A percentile compares a stretch with the other conserved stretches of the same genome.
phyloP scores from a whole-genome alignment of 1,140 invertebrate species.

The Lucilia sericata region DNA sequence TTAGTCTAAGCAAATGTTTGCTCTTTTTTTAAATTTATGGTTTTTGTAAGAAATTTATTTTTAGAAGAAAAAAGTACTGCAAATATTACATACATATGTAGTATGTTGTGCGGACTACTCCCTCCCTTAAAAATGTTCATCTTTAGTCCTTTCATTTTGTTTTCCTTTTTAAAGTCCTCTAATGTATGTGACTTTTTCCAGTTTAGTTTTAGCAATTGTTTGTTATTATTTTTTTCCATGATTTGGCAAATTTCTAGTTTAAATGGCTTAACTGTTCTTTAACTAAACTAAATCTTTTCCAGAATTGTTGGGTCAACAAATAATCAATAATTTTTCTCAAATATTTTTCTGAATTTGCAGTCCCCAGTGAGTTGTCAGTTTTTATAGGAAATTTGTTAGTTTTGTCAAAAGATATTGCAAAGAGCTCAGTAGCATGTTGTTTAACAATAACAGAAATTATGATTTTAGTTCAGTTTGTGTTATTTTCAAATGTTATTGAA shows the following conservation, averaged over 20 bases:
- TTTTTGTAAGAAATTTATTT: not conserved
- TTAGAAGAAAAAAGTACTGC: not conserved
- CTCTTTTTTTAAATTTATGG: not conserved
- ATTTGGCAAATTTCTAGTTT: constrained; percentile 47
- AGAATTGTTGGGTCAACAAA: not conserved
- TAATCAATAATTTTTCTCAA: constrained; percentile 22
- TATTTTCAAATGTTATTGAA: no score
- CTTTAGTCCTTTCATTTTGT: constrained; percentile 50
- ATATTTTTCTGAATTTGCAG: not conserved
- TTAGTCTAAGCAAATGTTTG: not conserved
- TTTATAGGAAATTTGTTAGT: constrained; percentile 21
- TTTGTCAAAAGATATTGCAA: not conserved
- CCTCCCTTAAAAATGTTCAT: not conserved
- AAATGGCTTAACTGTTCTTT: constrained; percentile 10
- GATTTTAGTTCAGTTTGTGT: not conserved
- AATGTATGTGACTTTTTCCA: constrained; percentile 65
- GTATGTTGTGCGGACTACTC: not conserved
- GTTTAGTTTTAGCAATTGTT: constrained; percentile 48
- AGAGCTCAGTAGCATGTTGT: not conserved
- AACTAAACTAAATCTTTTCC: not conserved
- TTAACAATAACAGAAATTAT: not conserved
- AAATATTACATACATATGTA: constrained; percentile 5
- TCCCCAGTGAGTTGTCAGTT: constrained; percentile 11
- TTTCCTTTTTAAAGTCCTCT: constrained; percentile 65
- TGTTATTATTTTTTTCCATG: constrained; percentile 31